Base-by-base conservation (phyloP, 2,797 vertebrate species). In the Takifugu rubripes region DNA sequence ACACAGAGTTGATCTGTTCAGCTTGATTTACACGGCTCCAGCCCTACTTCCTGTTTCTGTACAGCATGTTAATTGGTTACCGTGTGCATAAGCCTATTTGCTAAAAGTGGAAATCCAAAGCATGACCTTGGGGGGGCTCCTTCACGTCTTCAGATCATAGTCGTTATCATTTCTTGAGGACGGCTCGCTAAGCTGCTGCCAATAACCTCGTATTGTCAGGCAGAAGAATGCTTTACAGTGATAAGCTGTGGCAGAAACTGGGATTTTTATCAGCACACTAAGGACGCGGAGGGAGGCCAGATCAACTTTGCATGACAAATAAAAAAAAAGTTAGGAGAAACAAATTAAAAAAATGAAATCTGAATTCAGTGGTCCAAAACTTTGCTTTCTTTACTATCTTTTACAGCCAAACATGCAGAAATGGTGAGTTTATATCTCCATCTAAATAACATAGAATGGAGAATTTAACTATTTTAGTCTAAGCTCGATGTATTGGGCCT, bases 171-270 rank as follows among this genome's bases (percentile, higher is more conserved):
- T 70, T 65, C 77, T 72, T 26, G n/a, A 50, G 67, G 73, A 72
- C 54, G 74, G 78, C 64, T 76, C 60, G 64, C 65, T 57, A 54
- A 63, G 68, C 66, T 71, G 65, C 64, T 73, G 78, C 81, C 80
- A 79, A 74, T 66, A 72, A 63, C 53, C 54, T 72, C 74, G 75
- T 70, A 70, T 73, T 83, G 74, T 81, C 76, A 26, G 54, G 64
- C 36, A 55, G 63, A 64, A 62, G 62, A 69, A 82, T 70, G 73
- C 54, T 67, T 74, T 68, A 15, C 46, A 44, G 60, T 82, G 86
- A 89, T 89, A 88, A 86, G 77, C 49, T 72, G 54, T 63, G 54
- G 70, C 55, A 78, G 82, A 84, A 77, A 83, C 69, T 66, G 64
- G 79, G 82, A 87, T 85, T 74, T 81, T 86, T 84, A 89, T 78